A percentile compares a stretch with the other conserved stretches of the same genome.
Evolutionary conservation across 2,113 vertebrate genomes (phyloP).

Genomic region (Stercorarius parasiticus): DNA sequence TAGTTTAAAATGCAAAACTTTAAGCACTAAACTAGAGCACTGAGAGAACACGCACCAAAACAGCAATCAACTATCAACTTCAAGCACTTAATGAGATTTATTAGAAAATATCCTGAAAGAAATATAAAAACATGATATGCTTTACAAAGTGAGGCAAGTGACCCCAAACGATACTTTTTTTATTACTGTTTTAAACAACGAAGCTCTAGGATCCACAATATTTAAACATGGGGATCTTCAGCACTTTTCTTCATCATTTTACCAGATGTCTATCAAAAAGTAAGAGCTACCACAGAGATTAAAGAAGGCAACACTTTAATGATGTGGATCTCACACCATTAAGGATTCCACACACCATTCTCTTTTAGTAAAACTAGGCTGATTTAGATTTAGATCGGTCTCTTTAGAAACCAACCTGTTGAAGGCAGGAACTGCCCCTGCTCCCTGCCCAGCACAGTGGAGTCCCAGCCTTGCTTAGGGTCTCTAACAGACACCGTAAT

Average conservation of each 20-base stretch:
- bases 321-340: not conserved
- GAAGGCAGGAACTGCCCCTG: not conserved
- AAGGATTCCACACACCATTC: not conserved
- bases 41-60: not conserved
- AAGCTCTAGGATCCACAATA: not conserved
- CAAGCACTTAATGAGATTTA: not conserved
- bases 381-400: not conserved
- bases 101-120: not conserved
- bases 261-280: not conserved
- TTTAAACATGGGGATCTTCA: not conserved
- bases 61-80: not conserved
- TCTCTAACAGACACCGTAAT: not conserved
- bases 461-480: not conserved
- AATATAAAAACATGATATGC: not conserved
- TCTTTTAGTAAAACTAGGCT: not conserved
- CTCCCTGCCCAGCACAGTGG: not conserved
- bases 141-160: not conserved
- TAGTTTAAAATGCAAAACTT: not conserved
- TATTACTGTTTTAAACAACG: conserved; percentile 3
- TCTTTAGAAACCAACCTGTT: not conserved
- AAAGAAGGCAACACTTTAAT: not conserved
- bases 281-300: not conserved
- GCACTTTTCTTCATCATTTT: not conserved
- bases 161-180: not conserved
- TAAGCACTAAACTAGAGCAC: not conserved